A percentile compares a stretch with the other conserved stretches of the same genome.
Conservation (phyloP, 1,140 invertebrate genomes). For the Diorhabda carinulata region DNA sequence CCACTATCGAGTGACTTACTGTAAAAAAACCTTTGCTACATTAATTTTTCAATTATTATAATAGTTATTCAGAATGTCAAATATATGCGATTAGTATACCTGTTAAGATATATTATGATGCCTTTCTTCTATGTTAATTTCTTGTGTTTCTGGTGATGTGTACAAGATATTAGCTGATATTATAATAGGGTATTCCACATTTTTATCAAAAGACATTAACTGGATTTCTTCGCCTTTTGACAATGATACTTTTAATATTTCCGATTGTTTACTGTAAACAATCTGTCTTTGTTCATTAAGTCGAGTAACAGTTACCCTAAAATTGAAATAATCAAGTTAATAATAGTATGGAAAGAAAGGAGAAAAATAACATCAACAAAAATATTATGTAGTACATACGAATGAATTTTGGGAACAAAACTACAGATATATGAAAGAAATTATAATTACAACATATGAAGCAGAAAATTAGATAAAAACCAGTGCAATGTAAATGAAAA, state of each 20-base stretch:
- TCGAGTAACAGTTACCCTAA: constrained; percentile 59
- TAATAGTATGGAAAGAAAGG: not conserved
- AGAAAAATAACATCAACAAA: too few species aligned
- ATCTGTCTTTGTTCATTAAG: constrained; percentile 65
- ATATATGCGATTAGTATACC: too few species aligned
- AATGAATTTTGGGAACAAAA: too few species aligned
- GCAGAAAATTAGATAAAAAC: too few species aligned
- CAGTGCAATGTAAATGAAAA: too few species aligned
- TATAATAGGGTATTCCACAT: constrained; percentile 62
- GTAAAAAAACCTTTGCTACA: too few species aligned
- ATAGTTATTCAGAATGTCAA: too few species aligned
- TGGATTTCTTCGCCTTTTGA: constrained; percentile 63
- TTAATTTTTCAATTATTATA: too few species aligned
- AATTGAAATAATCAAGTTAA: constrained; percentile 2
- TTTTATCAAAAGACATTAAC: constrained; percentile 59
- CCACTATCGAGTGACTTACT: too few species aligned
- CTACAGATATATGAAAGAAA: too few species aligned
- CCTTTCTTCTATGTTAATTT: constrained; percentile 6
- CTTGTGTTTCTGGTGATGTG: constrained; percentile 50
- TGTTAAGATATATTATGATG: not conserved
- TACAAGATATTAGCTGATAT: constrained; percentile 69
- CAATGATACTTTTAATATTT: constrained; percentile 56
- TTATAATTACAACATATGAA: too few species aligned
- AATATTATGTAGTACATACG: too few species aligned
- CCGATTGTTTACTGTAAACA: constrained; percentile 58